Evolutionary conservation across 2,113 vertebrate species (phyloP).

Genomic region (Dinomys branickii): DNA sequence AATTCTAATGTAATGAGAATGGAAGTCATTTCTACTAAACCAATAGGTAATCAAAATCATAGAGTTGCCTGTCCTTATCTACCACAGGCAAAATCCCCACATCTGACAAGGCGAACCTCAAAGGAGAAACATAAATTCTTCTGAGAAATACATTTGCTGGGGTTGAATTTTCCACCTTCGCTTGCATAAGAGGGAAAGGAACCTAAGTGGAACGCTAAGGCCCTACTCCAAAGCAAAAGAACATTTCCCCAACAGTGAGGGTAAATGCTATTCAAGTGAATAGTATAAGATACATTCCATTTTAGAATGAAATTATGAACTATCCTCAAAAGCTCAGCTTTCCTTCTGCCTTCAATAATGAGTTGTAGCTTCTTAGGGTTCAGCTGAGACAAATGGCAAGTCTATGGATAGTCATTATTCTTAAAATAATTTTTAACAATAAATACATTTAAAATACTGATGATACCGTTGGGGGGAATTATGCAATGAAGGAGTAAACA

Average conservation of each 20-base stretch:
- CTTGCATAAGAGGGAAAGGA: not conserved
- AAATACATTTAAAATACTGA: not conserved
- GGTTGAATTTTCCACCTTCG: not conserved
- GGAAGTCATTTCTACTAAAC: not conserved
- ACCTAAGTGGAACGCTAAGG: not conserved
- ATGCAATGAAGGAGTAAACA: not conserved
- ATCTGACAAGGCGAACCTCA: not conserved
- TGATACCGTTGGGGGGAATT: not conserved
- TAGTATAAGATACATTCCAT: not conserved
- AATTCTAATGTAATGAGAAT: conserved; percentile 40
- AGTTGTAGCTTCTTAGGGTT: not conserved
- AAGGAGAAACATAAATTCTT: not conserved
- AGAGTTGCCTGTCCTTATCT: not conserved
- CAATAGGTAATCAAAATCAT: conserved; percentile 14
- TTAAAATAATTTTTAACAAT: conserved; percentile 9
- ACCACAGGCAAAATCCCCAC: not conserved
- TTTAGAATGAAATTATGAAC: not conserved
- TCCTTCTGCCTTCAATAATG: not conserved
- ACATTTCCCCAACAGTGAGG: not conserved
- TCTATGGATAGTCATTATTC: not conserved
- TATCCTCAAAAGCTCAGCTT: not conserved
- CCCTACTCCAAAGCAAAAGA: not conserved
- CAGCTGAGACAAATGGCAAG: not conserved
- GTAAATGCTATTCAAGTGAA: not conserved
- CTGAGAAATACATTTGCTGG: not conserved